phyloP scores from a whole-genome alignment of 2,888 invertebrate species.

The Eumerus sabulonum region DNA sequence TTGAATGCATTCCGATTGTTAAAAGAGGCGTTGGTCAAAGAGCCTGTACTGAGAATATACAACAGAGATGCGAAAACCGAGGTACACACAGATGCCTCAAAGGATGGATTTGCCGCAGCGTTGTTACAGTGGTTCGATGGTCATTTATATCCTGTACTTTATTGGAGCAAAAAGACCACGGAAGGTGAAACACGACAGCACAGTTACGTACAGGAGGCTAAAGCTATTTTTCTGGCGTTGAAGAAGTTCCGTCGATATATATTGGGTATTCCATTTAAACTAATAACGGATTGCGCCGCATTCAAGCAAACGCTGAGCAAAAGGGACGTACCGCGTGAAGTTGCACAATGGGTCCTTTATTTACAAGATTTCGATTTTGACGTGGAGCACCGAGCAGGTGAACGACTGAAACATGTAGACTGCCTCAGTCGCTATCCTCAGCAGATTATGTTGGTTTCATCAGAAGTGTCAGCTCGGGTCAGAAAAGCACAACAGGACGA shows the following conservation, averaged over 20 bases:
- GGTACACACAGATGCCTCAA: constrained; percentile 65
- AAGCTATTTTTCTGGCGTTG: constrained; percentile 67
- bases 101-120: constrained; percentile 38
- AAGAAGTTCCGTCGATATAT: constrained; percentile 70
- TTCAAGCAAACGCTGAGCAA: constrained; percentile 62
- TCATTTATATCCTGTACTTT: constrained; percentile 9
- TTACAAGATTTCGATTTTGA: constrained; percentile 67
- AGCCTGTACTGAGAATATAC: constrained; percentile 51
- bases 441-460: constrained; percentile 15
- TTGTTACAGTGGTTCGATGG: constrained; percentile 52
- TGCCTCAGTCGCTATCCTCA: constrained; percentile 52
- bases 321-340: constrained; percentile 55
- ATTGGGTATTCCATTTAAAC: constrained; percentile 59
- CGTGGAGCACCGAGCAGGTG: constrained; percentile 61
- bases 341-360: constrained; percentile 56
- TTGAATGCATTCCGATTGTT: constrained; percentile 1
- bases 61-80: constrained; percentile 47
- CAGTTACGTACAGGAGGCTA: constrained; percentile 58
- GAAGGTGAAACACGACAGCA: constrained; percentile 38
- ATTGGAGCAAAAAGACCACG: constrained; percentile 19
- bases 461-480: constrained; percentile 27
- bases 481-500: constrained; percentile 55
- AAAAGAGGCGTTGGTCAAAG: constrained; percentile 3
- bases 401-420: constrained; percentile 61
- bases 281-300: constrained; percentile 66